Conservation (phyloP, 2,888 invertebrate genomes). For the Helicoverpa assulta region DNA sequence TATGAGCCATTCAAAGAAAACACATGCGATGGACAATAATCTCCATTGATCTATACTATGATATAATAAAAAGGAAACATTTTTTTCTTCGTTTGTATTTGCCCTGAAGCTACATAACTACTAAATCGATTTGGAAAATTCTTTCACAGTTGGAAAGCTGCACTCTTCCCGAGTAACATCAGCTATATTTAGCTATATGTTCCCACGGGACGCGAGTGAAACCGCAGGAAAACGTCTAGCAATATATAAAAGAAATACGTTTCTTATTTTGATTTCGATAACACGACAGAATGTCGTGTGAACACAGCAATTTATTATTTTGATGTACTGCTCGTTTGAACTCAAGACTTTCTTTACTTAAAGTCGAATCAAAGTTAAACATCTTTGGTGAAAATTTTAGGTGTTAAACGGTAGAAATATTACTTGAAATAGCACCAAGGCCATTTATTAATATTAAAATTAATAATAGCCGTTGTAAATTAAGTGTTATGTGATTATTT, state of each 20-base stretch:
- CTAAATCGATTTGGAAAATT: too few species aligned
- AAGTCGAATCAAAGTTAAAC: conserved; percentile 38
- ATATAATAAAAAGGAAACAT: too few species aligned
- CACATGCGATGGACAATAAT: conserved; percentile 1
- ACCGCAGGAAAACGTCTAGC: background rate
- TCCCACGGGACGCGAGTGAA: too few species aligned
- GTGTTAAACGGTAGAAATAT: conserved; percentile 7
- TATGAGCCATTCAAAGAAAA: conserved; percentile 24
- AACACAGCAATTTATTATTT: conserved; percentile 34
- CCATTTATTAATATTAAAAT: background rate
- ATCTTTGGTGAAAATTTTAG: conserved; percentile 9
- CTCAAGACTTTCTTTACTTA: conserved; percentile 19
- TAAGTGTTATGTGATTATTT: background rate
- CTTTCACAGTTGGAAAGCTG: too few species aligned
- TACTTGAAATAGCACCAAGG: background rate
- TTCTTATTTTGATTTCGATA: conserved; percentile 24
- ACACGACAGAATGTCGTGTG: conserved; percentile 21
- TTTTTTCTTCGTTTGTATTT: too few species aligned
- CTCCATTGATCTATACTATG: background rate
- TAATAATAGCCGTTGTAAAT: background rate
- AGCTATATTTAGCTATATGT: too few species aligned
- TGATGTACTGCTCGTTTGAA: conserved; percentile 21
- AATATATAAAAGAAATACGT: conserved; percentile 27
- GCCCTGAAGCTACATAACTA: too few species aligned
- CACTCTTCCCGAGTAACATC: too few species aligned